phyloP scores from a whole-genome alignment of 2,797 vertebrate genomes.

The Rallus crepitans region DNA sequence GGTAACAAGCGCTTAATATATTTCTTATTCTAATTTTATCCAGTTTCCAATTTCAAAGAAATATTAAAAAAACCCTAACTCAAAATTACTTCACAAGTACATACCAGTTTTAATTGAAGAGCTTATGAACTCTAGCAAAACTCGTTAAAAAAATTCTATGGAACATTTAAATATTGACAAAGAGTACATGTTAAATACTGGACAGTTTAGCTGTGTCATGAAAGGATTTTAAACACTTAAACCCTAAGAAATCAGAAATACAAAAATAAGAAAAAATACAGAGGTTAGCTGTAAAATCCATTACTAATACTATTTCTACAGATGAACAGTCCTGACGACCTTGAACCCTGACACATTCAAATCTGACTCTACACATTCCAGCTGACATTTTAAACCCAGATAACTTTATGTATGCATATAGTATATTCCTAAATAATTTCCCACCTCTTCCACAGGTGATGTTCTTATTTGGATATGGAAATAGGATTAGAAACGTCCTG shows the following conservation, averaged over 20 bases:
- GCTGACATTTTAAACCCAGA: neutral
- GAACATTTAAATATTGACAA: neutral
- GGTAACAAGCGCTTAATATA: neutral
- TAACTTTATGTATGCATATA: neutral
- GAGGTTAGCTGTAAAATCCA: neutral
- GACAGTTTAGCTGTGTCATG: neutral
- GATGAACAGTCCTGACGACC: neutral
- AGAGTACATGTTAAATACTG: neutral
- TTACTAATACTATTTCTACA: neutral
- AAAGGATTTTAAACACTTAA: neutral
- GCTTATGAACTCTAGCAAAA: neutral
- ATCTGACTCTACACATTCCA: neutral
- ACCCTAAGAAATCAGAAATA: neutral
- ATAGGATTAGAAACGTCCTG: neutral
- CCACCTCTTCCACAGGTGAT: neutral
- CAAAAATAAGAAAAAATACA: neutral
- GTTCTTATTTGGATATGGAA: neutral
- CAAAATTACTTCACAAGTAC: neutral
- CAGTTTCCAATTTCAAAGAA: neutral
- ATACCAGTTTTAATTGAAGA: neutral
- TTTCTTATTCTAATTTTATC: neutral
- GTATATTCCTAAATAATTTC: neutral
- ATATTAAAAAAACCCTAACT: rapidly evolving
- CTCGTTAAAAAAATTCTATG: neutral
- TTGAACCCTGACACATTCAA: neutral